Base-by-base conservation (phyloP, 2,888 invertebrate species). In the Serrognathus titanus region DNA sequence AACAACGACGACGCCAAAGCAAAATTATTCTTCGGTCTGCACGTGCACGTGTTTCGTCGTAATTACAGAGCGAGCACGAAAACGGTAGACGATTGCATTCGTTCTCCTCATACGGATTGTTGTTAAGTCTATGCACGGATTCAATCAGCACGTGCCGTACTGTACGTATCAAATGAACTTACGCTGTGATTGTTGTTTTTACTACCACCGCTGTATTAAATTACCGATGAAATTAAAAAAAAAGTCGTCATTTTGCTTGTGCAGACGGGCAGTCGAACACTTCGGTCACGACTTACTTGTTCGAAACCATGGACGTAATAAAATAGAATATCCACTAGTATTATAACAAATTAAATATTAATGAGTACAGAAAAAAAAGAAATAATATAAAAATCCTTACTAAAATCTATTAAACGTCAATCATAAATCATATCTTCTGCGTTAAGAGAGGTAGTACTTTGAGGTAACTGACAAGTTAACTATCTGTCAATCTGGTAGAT, bases 101-200 rank as follows among this genome's bases (percentile, higher is more conserved):
- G 53, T 50, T 47, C 48, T 40, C 48, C 38, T 48, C 48, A 59
- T 54, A 39, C 53, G 31, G 52, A 56, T 50, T 55, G 55, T 48
- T 55, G 59, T 59, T 59, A 50, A 52, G 55, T 45, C 59, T 48
- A 48, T 54, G 48, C 50, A 51, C 43, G 55, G 54, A 58, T 54
- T 61, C 61, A 56, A 61, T 56, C 58, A 58, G 61, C 61, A 59
- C 61, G 61, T 61, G 61, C 61, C 61, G 53, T 60, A 57, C 55
- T 31, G 55, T 52, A 57, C 50, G 51, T 51, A 53, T 51, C 53
- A 40, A 51, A 37, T 41, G 24, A 36, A 43, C 39, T 48, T 46
- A 53, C 51, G 39, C 40, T 39, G 51, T 51, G 31, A 35, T 50
- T 55, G 43, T 55, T 38, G 31, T 36, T 36, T 45, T 43, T 48